Percentiles rank a stretch among this genome's conserved stretches.
These are phyloP conservation scores for Tethya wilhelma DNA, from an alignment of 37 sponge, comb jelly and placozoan genomes.

Conservation along the genomic window DNA sequence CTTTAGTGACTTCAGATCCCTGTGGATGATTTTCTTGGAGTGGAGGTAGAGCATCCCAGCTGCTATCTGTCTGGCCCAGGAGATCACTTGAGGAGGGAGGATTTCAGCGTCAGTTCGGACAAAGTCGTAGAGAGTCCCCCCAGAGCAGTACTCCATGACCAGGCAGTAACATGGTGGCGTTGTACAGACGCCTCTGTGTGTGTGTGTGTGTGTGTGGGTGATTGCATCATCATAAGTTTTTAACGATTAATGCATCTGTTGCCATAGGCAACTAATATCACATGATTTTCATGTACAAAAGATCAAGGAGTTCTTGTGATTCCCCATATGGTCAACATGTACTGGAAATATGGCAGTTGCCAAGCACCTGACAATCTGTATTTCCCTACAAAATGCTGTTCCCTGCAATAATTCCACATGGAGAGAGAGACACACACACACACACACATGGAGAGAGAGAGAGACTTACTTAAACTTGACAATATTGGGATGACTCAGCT, in stretches of 20 bases:
- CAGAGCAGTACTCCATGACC: conserved; percentile 85
- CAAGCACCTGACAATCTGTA: neutral
- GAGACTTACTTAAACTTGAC: conserved; percentile 70
- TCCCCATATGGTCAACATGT: too few species aligned
- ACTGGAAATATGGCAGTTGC: too few species aligned
- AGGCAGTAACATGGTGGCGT: conserved; percentile 79
- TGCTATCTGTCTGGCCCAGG: conserved; percentile 87
- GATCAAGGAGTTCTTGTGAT: too few species aligned
- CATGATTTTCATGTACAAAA: too few species aligned
- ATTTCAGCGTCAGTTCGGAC: conserved; percentile 54
- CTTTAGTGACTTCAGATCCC: conserved; percentile 91
- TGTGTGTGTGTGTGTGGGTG: conserved; percentile 8
- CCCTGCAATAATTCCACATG: neutral
- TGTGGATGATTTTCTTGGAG: conserved; percentile 84
- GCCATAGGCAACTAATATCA: too few species aligned
- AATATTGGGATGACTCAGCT: conserved; percentile 78
- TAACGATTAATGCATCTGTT: too few species aligned
- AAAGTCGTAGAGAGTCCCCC: conserved; percentile 80
- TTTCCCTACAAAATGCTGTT: neutral
- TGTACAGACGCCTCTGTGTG: conserved; percentile 79
- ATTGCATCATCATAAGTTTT: neutral
- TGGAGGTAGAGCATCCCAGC: conserved; percentile 87
- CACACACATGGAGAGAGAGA: too few species aligned
- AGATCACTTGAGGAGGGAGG: conserved; percentile 72
- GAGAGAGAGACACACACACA: neutral